Percentiles rank a stretch among this genome's conserved stretches.
Evolutionary conservation across 2,113 vertebrate species (phyloP).

Genomic region (Sula dactylatra): DNA sequence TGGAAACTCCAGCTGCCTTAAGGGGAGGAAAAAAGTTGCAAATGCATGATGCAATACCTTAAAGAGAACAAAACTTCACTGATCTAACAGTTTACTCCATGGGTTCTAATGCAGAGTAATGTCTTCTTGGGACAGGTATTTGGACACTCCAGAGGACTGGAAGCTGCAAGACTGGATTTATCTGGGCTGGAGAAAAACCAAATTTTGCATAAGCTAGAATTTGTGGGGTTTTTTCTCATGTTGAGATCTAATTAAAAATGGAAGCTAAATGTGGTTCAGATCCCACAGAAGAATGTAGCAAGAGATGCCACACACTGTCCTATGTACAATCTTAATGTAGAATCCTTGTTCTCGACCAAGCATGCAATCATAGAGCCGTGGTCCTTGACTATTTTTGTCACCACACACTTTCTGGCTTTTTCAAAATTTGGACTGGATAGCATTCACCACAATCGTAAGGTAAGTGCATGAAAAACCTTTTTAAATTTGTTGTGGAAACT

Average conservation of each 20-base stretch:
- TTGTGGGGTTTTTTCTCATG: not conserved
- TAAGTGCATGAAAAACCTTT: not conserved
- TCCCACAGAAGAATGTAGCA: not conserved
- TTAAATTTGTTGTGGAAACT: not conserved
- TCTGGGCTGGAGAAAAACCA: not conserved
- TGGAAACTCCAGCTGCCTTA: not conserved
- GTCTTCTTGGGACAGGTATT: not conserved
- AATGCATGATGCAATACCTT: not conserved
- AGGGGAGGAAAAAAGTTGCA: not conserved
- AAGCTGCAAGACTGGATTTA: not conserved
- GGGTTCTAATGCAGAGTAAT: not conserved
- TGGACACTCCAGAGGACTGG: not conserved
- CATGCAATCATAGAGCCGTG: not conserved
- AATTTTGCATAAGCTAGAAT: not conserved
- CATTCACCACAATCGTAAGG: not conserved
- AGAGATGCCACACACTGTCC: not conserved
- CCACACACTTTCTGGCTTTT: not conserved
- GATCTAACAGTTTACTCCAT: not conserved
- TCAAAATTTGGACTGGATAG: not conserved
- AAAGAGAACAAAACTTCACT: not conserved
- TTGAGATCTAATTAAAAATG: not conserved
- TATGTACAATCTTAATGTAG: not conserved
- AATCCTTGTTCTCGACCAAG: not conserved
- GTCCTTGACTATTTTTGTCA: not conserved
- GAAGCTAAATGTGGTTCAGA: not conserved